Evolutionary conservation across 1,140 invertebrate genomes (phyloP), one percentile per base, ranked within the genome.

Genomic region (Tetramorium simillimum): DNA sequence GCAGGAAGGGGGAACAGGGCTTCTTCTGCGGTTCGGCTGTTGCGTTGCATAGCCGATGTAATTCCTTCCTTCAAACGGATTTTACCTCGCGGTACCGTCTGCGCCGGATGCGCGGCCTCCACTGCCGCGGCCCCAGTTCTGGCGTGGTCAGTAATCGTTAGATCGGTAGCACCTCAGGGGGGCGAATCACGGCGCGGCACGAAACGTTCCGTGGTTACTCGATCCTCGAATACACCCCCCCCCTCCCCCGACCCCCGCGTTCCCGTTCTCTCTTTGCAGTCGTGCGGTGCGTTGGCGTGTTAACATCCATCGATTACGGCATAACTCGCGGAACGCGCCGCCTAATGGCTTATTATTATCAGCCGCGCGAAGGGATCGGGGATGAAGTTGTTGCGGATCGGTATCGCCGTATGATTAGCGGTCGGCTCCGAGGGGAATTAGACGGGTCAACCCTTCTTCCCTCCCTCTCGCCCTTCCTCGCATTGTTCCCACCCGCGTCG

Each of bases 61-160:
- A 73, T 73, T 73, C 80, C 80, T 82, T 73, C 67, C 80, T 73
- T 82, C 67, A 73, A 82, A 82, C 80, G 80, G 24, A 67, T n/a
- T 76, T 46, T 67, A 81, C 69, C 56, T 60, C 21, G 67, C 51
- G 56, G 53, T 72, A 82, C 43, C 58, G 86, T 87, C 70, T 69
- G 70, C n/a, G 49, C 81, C 81, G 86, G 86, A 87, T 87, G 60
- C 53, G 70, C 80, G 56, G 63, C 78, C 24, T 82, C 78, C n/a
- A 40, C 18, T 65, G 49, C 21, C 40, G 58, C 69, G 16, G 78
- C 46, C 37, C 43, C 72, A 28, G 37, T 58, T 58, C 28, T 87
- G 86, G 86, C 86, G 82, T 87, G 86, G 80, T 70, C 81, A 69
- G 86, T 87, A 87, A 87, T 85, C 86, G 81, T 87, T 87, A 87